phyloP scores from a whole-genome alignment of 2,113 vertebrate species.

The Vimba vimba region DNA sequence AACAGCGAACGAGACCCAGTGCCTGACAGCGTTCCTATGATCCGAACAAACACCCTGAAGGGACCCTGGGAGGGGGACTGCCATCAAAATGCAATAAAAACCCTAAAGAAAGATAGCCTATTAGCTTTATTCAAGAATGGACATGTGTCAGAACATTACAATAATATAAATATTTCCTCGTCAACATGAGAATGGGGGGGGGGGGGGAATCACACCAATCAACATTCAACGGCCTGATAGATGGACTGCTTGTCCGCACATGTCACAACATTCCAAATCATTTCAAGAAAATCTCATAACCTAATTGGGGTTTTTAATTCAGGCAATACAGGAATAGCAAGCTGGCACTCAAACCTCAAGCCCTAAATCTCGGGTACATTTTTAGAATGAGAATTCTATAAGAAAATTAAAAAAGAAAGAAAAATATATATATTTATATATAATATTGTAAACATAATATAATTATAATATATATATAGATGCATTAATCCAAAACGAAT shows the following conservation, averaged over 20 bases:
- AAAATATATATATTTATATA: neutral
- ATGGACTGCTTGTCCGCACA: neutral
- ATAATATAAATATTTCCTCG: neutral
- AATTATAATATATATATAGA: neutral
- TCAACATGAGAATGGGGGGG: neutral
- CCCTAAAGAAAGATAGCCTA: neutral
- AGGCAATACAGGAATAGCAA: neutral
- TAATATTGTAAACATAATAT: no score
- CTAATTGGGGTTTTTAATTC: neutral
- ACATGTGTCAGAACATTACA: conserved; percentile 11
- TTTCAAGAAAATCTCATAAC: neutral
- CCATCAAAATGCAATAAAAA: neutral
- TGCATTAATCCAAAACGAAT: no score
- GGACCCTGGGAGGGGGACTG: neutral
- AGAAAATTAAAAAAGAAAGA: neutral
- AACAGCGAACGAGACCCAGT: conserved; percentile 31
- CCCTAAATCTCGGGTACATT: neutral
- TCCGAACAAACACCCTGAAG: neutral
- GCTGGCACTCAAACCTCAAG: neutral
- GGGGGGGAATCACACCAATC: neutral
- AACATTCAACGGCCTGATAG: neutral
- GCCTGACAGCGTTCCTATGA: conserved; percentile 14
- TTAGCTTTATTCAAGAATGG: neutral
- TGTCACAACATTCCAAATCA: neutral
- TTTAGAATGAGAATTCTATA: neutral